Conservation (phyloP, 2,888 invertebrate genomes). For the Dryocosmus kuriphilus region DNA sequence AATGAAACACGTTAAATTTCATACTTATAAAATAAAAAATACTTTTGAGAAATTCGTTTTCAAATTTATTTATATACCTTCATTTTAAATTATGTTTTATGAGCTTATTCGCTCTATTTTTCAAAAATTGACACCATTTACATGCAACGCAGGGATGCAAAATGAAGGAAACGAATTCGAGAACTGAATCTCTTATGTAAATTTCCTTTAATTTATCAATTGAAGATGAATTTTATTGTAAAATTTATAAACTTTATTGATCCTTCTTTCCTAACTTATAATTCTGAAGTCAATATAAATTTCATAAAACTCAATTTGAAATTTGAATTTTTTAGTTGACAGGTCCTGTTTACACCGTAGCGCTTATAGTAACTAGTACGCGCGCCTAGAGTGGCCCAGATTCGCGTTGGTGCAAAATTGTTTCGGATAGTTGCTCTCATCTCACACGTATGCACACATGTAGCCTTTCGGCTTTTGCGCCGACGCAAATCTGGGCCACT, state of each 20-base stretch:
- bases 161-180: not conserved
- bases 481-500: no score
- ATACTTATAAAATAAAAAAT: not conserved
- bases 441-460: no score
- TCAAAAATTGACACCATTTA: no score
- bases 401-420: no score
- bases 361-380: no score
- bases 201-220: not conserved
- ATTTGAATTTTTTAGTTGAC: not conserved
- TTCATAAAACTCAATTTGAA: not conserved
- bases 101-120: no score
- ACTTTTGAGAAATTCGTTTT: not conserved
- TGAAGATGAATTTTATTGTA: not conserved
- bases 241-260: not conserved
- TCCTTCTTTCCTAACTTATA: not conserved
- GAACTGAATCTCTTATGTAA: not conserved
- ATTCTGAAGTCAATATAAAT: not conserved
- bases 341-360: no score
- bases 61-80: no score
- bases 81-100: no score
- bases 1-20: slow-evolving; percentile 1
- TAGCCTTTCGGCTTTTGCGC: no score
- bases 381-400: no score
- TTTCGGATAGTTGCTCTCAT: no score
- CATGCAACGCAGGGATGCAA: not conserved